Evolutionary conservation across 2,113 vertebrate genomes (phyloP).

Genomic region (Mustela lutreola): DNA sequence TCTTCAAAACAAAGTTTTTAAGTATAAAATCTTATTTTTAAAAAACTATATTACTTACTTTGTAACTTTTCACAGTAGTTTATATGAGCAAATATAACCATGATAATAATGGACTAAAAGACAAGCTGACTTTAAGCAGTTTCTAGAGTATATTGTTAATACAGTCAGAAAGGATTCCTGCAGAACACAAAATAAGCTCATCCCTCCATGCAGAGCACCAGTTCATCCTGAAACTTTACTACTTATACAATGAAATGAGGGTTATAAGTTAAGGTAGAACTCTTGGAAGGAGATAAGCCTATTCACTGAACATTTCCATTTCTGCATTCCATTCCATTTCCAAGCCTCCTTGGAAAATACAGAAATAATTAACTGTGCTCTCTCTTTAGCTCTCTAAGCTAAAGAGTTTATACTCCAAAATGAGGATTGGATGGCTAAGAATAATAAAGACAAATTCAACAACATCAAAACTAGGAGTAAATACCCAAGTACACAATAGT

Average conservation of each 20-base stretch:
- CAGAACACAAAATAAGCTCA: neutral
- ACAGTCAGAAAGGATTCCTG: neutral
- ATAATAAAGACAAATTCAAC: neutral
- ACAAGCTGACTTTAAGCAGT: neutral
- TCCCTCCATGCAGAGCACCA: neutral
- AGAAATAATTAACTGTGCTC: neutral
- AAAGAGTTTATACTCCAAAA: neutral
- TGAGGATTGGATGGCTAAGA: neutral
- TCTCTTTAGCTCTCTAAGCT: neutral
- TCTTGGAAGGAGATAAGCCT: neutral
- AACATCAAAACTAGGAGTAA: neutral
- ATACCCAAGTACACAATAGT: neutral
- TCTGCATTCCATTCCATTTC: neutral
- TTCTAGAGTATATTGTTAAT: neutral
- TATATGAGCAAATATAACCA: neutral
- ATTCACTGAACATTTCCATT: neutral
- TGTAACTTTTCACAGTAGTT: conserved; percentile 11
- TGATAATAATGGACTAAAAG: neutral
- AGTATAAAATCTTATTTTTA: neutral
- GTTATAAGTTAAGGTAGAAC: neutral
- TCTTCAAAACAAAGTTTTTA: neutral
- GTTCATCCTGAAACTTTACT: neutral
- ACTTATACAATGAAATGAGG: neutral
- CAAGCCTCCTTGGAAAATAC: neutral
- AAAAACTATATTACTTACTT: neutral